Evolutionary conservation across 1,140 invertebrate genomes (phyloP), one percentile per base, ranked within the genome.

Genomic region (Drosophila miranda): DNA sequence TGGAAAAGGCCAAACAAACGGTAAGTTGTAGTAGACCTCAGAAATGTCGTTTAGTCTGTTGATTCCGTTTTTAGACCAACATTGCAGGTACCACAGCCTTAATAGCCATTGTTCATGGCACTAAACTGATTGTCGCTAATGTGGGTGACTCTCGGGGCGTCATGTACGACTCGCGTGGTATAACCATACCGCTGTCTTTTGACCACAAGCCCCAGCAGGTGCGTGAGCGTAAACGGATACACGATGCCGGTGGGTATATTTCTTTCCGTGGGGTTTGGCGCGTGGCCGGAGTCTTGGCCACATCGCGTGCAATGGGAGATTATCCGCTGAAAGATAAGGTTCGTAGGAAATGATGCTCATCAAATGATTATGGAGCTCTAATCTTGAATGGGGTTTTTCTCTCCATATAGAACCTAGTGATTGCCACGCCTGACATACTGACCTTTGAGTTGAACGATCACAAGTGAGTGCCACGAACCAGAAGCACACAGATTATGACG

Each of bases 121-220:
- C 95, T 74, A 93, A 94, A 75, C 91, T 99, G 48, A 95, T 97
- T 67, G 97, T 99, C 23, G 98, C 97, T 6, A 99, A 99, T 94
- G 97, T 99, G 26, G 98, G 98, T 7, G 98, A 99, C 91, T 99
- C 98, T 0, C 92, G 98, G 75, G 98, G 97, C 41, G 97, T 99
- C 0, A 97, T 99, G 94, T 98, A 96, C 92, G 97, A 98, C 92
- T 93, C 93, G 43, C 94, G 95, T 89, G 97, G 97, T 13, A 96
- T 96, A 91, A 95, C 95, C 5, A 97, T 99, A 71, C 97, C 97
- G 49, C 92, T 99, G 7, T 98, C 98, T 11, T 98, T 98, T 91
- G 98, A 99, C 91, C 98, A 99, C 86, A 99, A 99, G 92, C 98
- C 98, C 26, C 96, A 98, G 90, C 95, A 97, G 93, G 96, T 97